Evolutionary conservation across 2,888 invertebrate species (phyloP), one percentile per base, ranked within the genome.

Genomic region (Ichneumon xanthorius): DNA sequence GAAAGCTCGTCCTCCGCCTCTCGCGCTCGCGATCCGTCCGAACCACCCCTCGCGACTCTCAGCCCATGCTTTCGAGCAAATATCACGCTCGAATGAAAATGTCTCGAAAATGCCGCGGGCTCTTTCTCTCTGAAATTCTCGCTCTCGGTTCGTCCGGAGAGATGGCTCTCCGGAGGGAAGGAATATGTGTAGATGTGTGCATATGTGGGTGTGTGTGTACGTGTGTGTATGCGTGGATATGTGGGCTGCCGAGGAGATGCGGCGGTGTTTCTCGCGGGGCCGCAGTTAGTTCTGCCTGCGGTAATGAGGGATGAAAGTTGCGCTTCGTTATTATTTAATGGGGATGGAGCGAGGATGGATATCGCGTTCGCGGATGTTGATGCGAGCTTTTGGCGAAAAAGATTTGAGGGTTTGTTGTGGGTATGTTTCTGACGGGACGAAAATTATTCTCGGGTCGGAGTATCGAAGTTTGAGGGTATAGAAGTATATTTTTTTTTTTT

Each of bases 11-110:
- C 33, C 73, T 63, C 22, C 73, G 9, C 67, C 76, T 65, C 22
- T 71, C 63, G 40, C 55, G 37, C 68, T 22, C 40, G 70, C 70
- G 45, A 30, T 19, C 33, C 68, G 68, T 80, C 67, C 19, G 30
- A 61, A 37, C 55, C 45, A 45, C 19, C 67, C 82, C 82, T 81
- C 82, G 86, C 72, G 86, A 85, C 87, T 11, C 87, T 11, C 40
- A 76, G 86, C 78, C 85, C 87, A 88, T 82, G 86, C 86, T 88
- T 88, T 88, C 88, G 84, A 85, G 87, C 88, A 88, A 88, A 89
- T 88, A 88, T 89, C 88, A 88, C 88, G 88, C 87, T 87, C 88
- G 87, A 88, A 90, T 89, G 88, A 90, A 89, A 90, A 90, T 88
- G 87, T 88, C 89, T 87, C 86, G 86, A 88, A 48, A 89, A 87